A percentile compares a stretch with the other conserved stretches of the same genome.
Conservation (phyloP, 2,888 invertebrate genomes). For the Rhagophthalmus giganteus region DNA sequence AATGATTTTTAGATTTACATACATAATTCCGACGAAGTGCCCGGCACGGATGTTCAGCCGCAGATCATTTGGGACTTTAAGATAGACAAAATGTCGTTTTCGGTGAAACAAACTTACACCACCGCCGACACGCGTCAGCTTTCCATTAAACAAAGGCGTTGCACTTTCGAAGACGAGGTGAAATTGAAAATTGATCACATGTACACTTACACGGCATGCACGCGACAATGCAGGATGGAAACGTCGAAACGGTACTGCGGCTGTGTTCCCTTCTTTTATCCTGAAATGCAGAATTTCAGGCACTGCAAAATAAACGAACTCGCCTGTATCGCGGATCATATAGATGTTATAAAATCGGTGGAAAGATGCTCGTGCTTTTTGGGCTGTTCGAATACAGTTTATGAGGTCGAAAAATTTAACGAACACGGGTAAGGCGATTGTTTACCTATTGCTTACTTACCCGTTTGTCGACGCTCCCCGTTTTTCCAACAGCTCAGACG, state of each 20-base stretch:
- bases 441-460: no score
- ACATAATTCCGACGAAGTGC: slow-evolving; percentile 70
- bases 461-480: no score
- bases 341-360: slow-evolving; percentile 61
- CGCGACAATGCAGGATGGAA: slow-evolving; percentile 73
- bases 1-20: slow-evolving; percentile 66
- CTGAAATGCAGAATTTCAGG: slow-evolving; percentile 59
- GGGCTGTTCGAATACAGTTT: slow-evolving; percentile 75
- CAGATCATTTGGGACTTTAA: slow-evolving; percentile 71
- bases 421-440: slow-evolving; percentile 60
- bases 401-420: slow-evolving; percentile 72
- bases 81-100: slow-evolving; percentile 66
- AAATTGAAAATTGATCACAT: slow-evolving; percentile 59
- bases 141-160: slow-evolving; percentile 68
- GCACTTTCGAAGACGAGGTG: slow-evolving; percentile 71
- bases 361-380: slow-evolving; percentile 70
- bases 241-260: slow-evolving; percentile 65
- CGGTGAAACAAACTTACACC: slow-evolving; percentile 76
- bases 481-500: slow-evolving; percentile 22
- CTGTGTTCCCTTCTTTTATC: slow-evolving; percentile 75
- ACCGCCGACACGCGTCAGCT: slow-evolving; percentile 74
- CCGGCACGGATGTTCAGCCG: slow-evolving; percentile 68
- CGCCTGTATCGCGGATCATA: slow-evolving; percentile 61
- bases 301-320: slow-evolving; percentile 65
- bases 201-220: slow-evolving; percentile 75